Evolutionary conservation across 2,113 vertebrate genomes (phyloP), one percentile per base, ranked within the genome.

Genomic region (Sylvilagus bachmani): DNA sequence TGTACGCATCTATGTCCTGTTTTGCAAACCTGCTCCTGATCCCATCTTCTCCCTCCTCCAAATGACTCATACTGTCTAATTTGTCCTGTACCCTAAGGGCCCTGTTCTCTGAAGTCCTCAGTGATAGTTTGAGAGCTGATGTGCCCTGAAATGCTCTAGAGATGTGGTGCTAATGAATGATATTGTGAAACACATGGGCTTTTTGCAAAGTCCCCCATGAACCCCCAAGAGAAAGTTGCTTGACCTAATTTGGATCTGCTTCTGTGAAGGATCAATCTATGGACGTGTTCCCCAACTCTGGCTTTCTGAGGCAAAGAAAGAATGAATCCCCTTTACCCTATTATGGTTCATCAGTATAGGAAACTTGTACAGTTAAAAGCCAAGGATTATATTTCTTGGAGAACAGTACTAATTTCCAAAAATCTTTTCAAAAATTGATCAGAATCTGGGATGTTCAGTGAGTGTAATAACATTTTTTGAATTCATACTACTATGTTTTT

Each of bases 341-440:
- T 19, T 9, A 0, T 24, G 16, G 73, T 58, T 79, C 74, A 14
- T 58, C 70, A 58, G 77, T 69, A 19, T 29, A 33, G 29, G 78
- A 61, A 44, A 67, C 13, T 53, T 73, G n/a, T 61, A 61, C 87
- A 6, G 1, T 79, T 83, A 87, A 84, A 92, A 77, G 5, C 2
- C 0, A 27, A 58, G 36, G 51, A 70, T 82, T 71, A 49, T 83
- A 31, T 70, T 24, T 10, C 38, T 89, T 91, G 74, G 58, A 58
- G 67, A 87, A 49, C 25, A 84, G 38, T 79, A 79, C 73, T 85
- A 66, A 90, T 89, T 93, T 92, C 44, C 22, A 77, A 92, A 75
- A 13, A 93, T 36, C 9, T 27, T 75, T 66, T 94, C 77, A 16
- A 51, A 1, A 51, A 75, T 33, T 85, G 77, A 84, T 73, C 21